Base-by-base conservation (phyloP, 35 echinoderm and acorn worm genomes). In the Ptychodera flava region DNA sequence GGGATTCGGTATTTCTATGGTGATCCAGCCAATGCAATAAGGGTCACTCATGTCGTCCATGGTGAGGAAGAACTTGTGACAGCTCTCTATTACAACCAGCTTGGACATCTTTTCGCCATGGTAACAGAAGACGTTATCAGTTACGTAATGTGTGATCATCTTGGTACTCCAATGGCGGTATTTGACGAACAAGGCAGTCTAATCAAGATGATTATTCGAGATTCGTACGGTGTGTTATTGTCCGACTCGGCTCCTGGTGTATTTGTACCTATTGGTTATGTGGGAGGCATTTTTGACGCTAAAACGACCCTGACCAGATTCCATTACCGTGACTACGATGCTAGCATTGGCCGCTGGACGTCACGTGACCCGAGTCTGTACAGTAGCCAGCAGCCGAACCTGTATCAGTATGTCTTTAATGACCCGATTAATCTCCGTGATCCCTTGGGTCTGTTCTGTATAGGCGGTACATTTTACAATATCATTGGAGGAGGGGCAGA, bases 1-100 rank as follows among this genome's bases (percentile, higher is more conserved):
- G 88, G 90, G 85, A 90, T 94, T 1, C 95, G 94, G 86, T 97
- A 88, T 82, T 97, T 97, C 90, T 97, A 97, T 77, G 95, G 89
- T 16, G 90, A 97, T 75, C 88, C 91, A 31, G 82, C 87, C 0
- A 75, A 90, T 15, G 87, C 93, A 37, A 84, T 77, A 28, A 33
- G 83, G 1, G 84, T 97, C 22, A 97, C 95, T 0, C 95, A 97
- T 38, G 88, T 97, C 52, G 93, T 91, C 53, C 86, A 94, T 75
- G 90, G 90, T 29, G 77, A 52, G 0, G 78, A 80, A 0, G 80
- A 87, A 28, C 92, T 94, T 29, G 79, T 97, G 31, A 90, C 87
- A 90, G 87, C 90, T 10, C 78, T 94, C 28, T 92, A 97, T n/a
- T n/a, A n/a, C n/a, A n/a, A n/a, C n/a, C n/a, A n/a, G n/a, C n/a